These are phyloP conservation scores for Cydia fagiglandana DNA, from an alignment of 1,140 invertebrate species.

Conservation along the genomic window DNA sequence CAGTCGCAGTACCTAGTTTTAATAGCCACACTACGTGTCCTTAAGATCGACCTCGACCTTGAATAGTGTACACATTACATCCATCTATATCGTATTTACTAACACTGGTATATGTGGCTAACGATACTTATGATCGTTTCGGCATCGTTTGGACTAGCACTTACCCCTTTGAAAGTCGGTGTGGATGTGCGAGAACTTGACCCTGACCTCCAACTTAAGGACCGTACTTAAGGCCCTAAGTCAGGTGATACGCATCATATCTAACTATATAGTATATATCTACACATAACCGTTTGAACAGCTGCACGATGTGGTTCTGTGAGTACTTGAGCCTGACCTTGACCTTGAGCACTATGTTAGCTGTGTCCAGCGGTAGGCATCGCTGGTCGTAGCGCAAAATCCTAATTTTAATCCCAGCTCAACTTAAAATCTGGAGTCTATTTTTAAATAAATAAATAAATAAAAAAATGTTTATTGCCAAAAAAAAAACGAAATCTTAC, in stretches of 20 bases:
- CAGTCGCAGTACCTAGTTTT: constrained; percentile 28
- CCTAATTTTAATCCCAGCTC: constrained; percentile 9
- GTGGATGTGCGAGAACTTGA: constrained; percentile 70
- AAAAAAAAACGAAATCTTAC: too few relatives aligned
- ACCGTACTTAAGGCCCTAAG: too few relatives aligned
- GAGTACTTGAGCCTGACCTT: constrained; percentile 76
- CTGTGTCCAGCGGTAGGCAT: constrained; percentile 64
- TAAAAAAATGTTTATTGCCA: too few relatives aligned
- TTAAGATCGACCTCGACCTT: constrained; percentile 75
- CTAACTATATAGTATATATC: too few relatives aligned
- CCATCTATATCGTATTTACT: too few relatives aligned
- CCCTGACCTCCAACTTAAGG: constrained; percentile 57
- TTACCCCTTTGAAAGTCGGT: constrained; percentile 70
- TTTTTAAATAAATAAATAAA: too few relatives aligned
- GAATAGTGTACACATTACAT: constrained; percentile 48
- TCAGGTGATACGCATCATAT: too few relatives aligned
- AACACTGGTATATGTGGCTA: too few relatives aligned
- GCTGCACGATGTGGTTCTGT: constrained; percentile 72
- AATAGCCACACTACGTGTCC: constrained; percentile 52
- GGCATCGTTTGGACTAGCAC: constrained; percentile 48
- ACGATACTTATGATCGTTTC: too few relatives aligned
- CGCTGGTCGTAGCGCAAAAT: constrained; percentile 47
- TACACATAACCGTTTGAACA: constrained; percentile 69
- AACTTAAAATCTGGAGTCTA: background rate
- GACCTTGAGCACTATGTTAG: constrained; percentile 75